phyloP scores from a whole-genome alignment of 2,113 vertebrate genomes.

The Oceanodroma tethys region DNA sequence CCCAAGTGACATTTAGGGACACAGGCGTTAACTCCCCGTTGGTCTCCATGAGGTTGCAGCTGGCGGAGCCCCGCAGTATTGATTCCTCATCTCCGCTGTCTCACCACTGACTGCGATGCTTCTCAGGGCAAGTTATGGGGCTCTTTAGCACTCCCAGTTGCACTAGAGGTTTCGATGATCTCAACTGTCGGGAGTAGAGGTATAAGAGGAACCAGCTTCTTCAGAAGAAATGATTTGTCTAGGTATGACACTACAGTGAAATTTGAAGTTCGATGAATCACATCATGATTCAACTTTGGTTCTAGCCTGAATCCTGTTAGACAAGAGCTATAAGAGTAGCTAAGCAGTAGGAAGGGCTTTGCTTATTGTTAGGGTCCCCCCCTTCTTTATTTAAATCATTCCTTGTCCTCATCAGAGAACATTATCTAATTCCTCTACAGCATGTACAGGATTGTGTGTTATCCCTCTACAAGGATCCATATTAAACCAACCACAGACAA shows the following conservation, averaged over 20 bases:
- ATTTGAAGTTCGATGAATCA: background rate
- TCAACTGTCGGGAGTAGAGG: background rate
- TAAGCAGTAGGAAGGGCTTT: background rate
- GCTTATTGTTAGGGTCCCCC: background rate
- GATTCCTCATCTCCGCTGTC: background rate
- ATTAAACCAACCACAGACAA: conserved; percentile 17
- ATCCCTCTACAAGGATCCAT: background rate
- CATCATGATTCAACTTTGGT: fast-evolving
- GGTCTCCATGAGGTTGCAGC: fast-evolving
- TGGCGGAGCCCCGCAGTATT: background rate
- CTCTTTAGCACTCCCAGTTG: background rate
- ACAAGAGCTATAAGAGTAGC: background rate
- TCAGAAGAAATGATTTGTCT: background rate
- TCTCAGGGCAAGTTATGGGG: background rate
- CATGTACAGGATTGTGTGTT: background rate
- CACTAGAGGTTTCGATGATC: background rate
- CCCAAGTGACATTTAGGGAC: background rate
- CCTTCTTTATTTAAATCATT: background rate
- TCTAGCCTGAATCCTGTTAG: background rate
- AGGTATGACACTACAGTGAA: background rate
- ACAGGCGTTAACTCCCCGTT: background rate
- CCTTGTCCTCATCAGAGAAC: background rate
- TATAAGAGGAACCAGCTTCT: background rate
- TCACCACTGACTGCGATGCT: background rate
- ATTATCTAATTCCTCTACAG: background rate